phyloP scores from a whole-genome alignment of 30 jellyfish, hydroid and myxozoan species.

The Pseudorhiza aurosa region DNA sequence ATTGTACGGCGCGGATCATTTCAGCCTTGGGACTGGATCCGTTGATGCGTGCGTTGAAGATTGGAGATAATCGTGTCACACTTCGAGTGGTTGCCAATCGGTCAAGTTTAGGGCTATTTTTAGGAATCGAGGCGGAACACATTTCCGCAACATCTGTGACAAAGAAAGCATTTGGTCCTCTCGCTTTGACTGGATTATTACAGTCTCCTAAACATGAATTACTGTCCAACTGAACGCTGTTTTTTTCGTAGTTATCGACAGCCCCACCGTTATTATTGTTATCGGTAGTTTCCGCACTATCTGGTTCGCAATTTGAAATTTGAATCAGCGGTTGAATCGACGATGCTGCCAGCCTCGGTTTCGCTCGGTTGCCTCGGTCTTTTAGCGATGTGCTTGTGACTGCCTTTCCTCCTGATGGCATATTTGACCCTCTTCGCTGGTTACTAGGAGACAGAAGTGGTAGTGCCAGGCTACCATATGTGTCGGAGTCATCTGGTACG shows the following conservation, averaged over 20 bases:
- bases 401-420: not conserved
- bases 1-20: not conserved
- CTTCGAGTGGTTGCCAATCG: not conserved
- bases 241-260: not conserved
- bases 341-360: not conserved
- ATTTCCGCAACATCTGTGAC: not conserved
- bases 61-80: not conserved
- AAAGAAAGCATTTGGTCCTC: not conserved
- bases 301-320: too few species aligned
- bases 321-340: not conserved
- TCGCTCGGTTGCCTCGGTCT: not conserved
- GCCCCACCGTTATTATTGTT: not conserved
- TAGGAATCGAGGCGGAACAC: not conserved
- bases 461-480: not conserved
- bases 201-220: not conserved
- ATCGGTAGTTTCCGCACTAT: too few species aligned
- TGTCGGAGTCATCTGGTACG: not conserved
- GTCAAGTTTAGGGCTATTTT: not conserved
- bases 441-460: not conserved
- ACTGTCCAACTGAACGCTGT: not conserved
- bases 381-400: not conserved
- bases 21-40: not conserved
- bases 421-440: not conserved
- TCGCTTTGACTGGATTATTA: not conserved
- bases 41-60: not conserved